Percentiles rank a stretch among this genome's conserved stretches.
Conservation (phyloP, 2,113 vertebrate genomes). For the Gopherus evgoodei region DNA sequence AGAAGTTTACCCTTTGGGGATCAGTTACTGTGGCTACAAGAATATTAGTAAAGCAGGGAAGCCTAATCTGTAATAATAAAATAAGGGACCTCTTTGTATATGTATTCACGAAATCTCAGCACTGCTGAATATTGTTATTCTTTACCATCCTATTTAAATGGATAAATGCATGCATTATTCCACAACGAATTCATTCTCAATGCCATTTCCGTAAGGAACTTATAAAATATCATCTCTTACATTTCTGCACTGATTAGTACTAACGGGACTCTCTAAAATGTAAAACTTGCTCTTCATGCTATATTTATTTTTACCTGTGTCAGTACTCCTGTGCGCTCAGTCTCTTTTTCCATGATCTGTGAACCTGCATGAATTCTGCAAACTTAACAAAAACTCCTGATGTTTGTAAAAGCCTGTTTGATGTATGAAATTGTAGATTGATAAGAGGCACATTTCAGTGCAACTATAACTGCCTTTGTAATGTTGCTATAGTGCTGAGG, state of each 20-base stretch:
- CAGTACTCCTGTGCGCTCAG: not conserved
- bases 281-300: not conserved
- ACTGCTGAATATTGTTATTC: not conserved
- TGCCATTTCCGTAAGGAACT: not conserved
- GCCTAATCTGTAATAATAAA: not conserved
- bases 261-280: not conserved
- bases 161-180: not conserved
- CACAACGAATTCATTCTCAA: not conserved
- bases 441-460: not conserved
- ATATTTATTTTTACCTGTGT: not conserved
- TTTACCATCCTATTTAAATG: not conserved
- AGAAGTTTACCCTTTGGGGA: not conserved
- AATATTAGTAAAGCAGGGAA: not conserved
- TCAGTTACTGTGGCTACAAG: not conserved
- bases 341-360: not conserved
- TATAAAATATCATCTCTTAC: not conserved
- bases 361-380: not conserved
- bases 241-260: not conserved
- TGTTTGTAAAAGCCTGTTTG: accelerated
- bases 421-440: not conserved
- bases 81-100: not conserved
- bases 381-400: not conserved
- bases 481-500: accelerated
- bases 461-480: not conserved
- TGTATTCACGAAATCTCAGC: not conserved